Evolutionary conservation across 1,140 invertebrate species (phyloP), one percentile per base, ranked within the genome.

Genomic region (Drosophila busckii): DNA sequence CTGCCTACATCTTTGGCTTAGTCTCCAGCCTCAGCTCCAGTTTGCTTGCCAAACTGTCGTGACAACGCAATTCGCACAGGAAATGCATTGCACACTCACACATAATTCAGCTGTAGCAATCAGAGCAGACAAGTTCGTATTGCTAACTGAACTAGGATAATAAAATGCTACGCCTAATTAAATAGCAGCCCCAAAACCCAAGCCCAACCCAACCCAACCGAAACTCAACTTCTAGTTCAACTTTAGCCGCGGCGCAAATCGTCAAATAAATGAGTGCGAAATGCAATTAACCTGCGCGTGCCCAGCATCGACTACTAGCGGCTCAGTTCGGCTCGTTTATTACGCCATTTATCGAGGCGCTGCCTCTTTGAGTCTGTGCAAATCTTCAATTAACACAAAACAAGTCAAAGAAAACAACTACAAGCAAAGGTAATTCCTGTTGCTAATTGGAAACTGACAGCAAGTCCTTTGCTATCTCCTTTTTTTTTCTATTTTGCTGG

Each of bases 341-440:
- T 73, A 70, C 62, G 46, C 56, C 62, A 75, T 62, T 62, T 56
- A 62, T 75, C 59, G 64, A 64, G 48, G 20, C 22, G 4, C 20
- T 13, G 10, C 4, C 29, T 13, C 29, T 32, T 2, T 4, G 10
- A 5, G 13, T 32, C 19, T 63, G 53, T 80, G 65, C 75, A 63
- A 82, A 82, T 82, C 75, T 80, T 82, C 75, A 75, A 82, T 82
- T 82, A 82, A 75, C 75, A 63, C 69, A 50, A 49, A 58, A 53
- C 49, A 62, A 31, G 31, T 16, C 32, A 40, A 44, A 10, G 26
- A 40, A 46, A 34, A 58, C 28, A 48, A 58, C n/a, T n/a, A n/a
- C n/a, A n/a, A n/a, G n/a, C n/a, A 78, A 82, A 75, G 76, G 75
- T 83, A 66, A 82, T 82, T 82, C 52, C 75, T 82, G 75, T 55